Evolutionary conservation across 2,797 vertebrate species (phyloP), one percentile per base, ranked within the genome.

Genomic region (Pseudochromis fuscus): DNA sequence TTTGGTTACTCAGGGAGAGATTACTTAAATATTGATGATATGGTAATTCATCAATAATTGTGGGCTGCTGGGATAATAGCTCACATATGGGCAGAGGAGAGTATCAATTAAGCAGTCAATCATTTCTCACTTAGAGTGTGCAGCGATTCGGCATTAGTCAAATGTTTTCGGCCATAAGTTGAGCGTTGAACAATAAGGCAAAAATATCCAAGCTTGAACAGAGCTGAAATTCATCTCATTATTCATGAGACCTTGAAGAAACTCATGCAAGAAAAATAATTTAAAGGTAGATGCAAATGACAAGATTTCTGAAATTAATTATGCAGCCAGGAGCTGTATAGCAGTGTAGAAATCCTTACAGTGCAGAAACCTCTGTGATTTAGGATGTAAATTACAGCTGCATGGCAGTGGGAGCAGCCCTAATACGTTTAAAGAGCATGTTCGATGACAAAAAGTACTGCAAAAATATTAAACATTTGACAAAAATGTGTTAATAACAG

Each of bases 1-100:
- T 88, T 84, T 57, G 57, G 66, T 72, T 76, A 68, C 49, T 48
- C 38, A 52, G 68, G 27, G 62, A 58, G 80, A 84, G 79, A 80
- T 75, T 70, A 53, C 51, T 91, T 86, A 76, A 91, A 92, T 89
- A 91, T 91, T 85, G 71, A 92, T 89, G 86, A 79, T 75, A 87
- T 91, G 90, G 75, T 89, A 91, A 91, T 88, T 82, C 61, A 80
- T 87, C 82, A 79, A 82, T 90, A 89, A 83, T 88, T 85, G 67
- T 3, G 23, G 67, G 60, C 57, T 73, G 79, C 75, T 87, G 56
- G 77, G 79, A 87, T 84, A 82, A 76, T 72, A 63, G 75, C 33
- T 31, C 72, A 75, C 82, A 72, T 81, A 71, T 65, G 77, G 70
- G 61, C 53, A 79, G 58, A 62, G 46, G 46, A 76, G 63, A 75